A percentile compares a stretch with the other conserved stretches of the same genome.
Evolutionary conservation across 2,797 vertebrate species (phyloP).

Genomic region (Catostomus latipinnis): DNA sequence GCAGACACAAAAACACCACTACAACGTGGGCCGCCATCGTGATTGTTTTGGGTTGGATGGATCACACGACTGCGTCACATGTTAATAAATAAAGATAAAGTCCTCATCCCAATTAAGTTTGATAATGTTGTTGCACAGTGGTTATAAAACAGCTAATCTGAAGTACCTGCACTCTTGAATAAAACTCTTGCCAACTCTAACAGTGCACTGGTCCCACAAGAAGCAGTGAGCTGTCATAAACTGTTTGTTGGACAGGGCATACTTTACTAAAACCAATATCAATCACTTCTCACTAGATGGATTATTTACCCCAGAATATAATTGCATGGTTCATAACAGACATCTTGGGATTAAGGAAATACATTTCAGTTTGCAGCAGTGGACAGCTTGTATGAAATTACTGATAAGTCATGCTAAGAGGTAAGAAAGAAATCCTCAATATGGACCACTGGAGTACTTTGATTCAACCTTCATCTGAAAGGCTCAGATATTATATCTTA

Average conservation of each 20-base stretch:
- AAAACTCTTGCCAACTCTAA: background rate
- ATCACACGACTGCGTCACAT: too few species aligned
- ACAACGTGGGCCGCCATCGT: too few species aligned
- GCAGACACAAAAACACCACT: too few species aligned
- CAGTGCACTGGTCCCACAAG: background rate
- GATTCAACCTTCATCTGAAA: slow-evolving; percentile 63
- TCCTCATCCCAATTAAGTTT: too few species aligned
- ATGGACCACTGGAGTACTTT: slow-evolving; percentile 65
- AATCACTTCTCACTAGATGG: slow-evolving; percentile 72
- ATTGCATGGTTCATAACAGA: slow-evolving; percentile 81
- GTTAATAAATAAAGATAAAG: too few species aligned
- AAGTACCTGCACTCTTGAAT: too few species aligned
- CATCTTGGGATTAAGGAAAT: slow-evolving; percentile 83
- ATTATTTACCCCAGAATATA: slow-evolving; percentile 80
- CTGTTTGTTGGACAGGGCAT: slow-evolving; percentile 59
- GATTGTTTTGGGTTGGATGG: too few species aligned
- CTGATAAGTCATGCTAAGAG: slow-evolving; percentile 70
- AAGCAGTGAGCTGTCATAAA: slow-evolving; percentile 11
- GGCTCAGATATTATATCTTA: slow-evolving; percentile 74
- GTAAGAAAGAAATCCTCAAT: slow-evolving; percentile 71
- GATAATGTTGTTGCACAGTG: too few species aligned
- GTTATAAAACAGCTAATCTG: too few species aligned
- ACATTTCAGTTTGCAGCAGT: slow-evolving; percentile 79
- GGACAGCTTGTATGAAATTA: slow-evolving; percentile 82
- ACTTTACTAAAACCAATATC: slow-evolving; percentile 66